These are phyloP conservation scores for Seriola quinqueradiata DNA, from an alignment of 2,113 vertebrate species.

Conservation along the genomic window DNA sequence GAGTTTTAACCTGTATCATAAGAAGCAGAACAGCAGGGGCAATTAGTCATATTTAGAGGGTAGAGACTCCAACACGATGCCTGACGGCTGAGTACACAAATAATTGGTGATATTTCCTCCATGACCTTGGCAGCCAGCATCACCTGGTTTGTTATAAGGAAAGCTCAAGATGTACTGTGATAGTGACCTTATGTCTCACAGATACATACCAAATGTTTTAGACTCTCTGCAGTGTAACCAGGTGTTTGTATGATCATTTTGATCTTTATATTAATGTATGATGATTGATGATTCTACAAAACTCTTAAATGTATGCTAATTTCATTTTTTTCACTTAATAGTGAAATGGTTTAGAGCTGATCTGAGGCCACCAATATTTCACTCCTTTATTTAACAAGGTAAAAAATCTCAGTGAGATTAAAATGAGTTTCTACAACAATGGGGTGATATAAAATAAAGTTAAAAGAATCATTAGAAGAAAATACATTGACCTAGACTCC, in stretches of 20 bases:
- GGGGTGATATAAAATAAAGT: no score
- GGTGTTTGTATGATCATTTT: not conserved
- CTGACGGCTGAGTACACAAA: constrained; percentile 32
- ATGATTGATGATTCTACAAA: no score
- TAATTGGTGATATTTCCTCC: constrained; percentile 43
- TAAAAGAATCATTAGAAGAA: no score
- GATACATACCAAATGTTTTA: not conserved
- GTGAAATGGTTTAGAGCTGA: no score
- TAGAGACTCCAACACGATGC: constrained; percentile 28
- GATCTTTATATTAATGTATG: no score
- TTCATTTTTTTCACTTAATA: no score
- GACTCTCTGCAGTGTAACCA: not conserved
- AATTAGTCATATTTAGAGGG: constrained; percentile 77
- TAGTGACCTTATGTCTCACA: not conserved
- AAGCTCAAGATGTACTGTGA: not conserved
- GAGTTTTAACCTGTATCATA: constrained; percentile 73
- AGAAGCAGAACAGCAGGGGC: constrained; percentile 69
- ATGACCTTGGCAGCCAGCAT: constrained; percentile 58
- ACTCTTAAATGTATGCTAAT: no score
- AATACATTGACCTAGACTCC: no score
- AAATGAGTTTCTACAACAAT: no score
- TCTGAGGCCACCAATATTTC: no score
- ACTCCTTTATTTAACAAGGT: no score
- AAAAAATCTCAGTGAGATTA: no score
- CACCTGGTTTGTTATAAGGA: constrained; percentile 1